A percentile compares a stretch with the other conserved stretches of the same genome.
These are phyloP conservation scores for Tromatobia lineatoria DNA, from an alignment of 2,888 invertebrate species.

Conservation along the genomic window DNA sequence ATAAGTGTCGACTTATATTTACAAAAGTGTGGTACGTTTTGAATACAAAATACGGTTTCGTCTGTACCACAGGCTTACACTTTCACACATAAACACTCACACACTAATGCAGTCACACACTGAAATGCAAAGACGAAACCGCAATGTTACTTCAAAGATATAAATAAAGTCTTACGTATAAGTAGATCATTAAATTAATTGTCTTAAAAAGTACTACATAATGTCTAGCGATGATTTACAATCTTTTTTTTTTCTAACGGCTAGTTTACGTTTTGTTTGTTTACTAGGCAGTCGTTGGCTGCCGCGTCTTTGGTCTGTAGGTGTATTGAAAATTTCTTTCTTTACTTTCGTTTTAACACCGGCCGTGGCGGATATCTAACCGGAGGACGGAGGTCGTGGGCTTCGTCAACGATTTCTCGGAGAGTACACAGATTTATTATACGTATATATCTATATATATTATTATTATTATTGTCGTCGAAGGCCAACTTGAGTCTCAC, in stretches of 20 bases:
- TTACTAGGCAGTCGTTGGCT: conserved; percentile 76
- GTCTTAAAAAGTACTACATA: conserved; percentile 61
- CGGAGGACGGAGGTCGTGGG: conserved; percentile 25
- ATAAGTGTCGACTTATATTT: conserved; percentile 69
- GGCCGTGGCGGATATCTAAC: conserved; percentile 29
- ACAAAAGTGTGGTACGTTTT: conserved; percentile 75
- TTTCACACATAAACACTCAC: conserved; percentile 27
- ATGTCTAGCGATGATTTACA: conserved; percentile 43
- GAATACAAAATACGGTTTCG: conserved; percentile 76
- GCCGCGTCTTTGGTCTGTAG: conserved; percentile 81
- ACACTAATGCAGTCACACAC: conserved; percentile 1
- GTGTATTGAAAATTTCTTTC: conserved; percentile 57
- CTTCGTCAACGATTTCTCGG: conserved; percentile 31
- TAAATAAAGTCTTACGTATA: conserved; percentile 80
- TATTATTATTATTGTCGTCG: neutral
- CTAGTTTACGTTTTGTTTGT: conserved; percentile 46
- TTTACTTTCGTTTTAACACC: conserved; percentile 2
- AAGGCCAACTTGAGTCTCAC: conserved; percentile 52
- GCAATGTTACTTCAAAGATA: conserved; percentile 76
- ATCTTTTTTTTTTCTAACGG: conserved; percentile 43
- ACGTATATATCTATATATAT: conserved; percentile 1
- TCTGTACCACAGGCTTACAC: conserved; percentile 69
- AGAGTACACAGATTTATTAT: neutral
- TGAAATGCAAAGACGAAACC: conserved; percentile 71
- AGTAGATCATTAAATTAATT: conserved; percentile 70